Base-by-base conservation (phyloP, 2,113 vertebrate species). In the Perca fluviatilis region DNA sequence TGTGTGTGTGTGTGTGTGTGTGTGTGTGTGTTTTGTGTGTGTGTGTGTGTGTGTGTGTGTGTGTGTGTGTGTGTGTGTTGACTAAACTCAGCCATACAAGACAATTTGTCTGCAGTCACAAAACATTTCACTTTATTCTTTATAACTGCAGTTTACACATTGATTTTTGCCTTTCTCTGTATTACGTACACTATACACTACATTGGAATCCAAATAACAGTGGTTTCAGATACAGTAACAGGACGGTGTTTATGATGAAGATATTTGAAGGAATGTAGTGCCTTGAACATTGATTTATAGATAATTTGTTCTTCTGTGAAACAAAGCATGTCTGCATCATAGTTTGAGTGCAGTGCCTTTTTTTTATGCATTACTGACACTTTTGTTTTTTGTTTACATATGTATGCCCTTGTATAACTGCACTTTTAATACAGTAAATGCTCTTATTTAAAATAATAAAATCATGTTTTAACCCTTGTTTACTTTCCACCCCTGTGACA, bases 261-360 rank as follows among this genome's bases (percentile, higher is more conserved):
- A 88, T 92, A 89, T 94, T 89, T 86, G 90, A 95, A 94, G 92
- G 91, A 96, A 95, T 94, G 94, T 95, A 97, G 97, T 97, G 97
- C 97, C 97, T 98, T 97, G 96, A 96, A 94, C 92, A 90, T 93
- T 91, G 91, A 84, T 83, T 88, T 72, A 50, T 76, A 25, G 56
- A 36, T 80, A 68, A 14, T 27, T 46, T 95, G 89, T 95, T 95
- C 93, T 92, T 64, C 92, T 95, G 94, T 92, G 91, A 95, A 96
- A 93, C 74, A 67, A 95, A 83, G 73, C 70, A 79, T 93, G 82
- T 94, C 92, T 81, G 77, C 87, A 89, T 94, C 85, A 30, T 91
- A 80, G 72, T 84, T 94, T 90, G 79, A 83, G 85, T 90, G 85
- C 86, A 85, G 70, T 86, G 69, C 76, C 25, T 23, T 14, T 81